Percentiles rank a stretch among this genome's conserved stretches.
Conservation (phyloP, 2,113 vertebrate species). For the Paramormyrops kingsleyae region DNA sequence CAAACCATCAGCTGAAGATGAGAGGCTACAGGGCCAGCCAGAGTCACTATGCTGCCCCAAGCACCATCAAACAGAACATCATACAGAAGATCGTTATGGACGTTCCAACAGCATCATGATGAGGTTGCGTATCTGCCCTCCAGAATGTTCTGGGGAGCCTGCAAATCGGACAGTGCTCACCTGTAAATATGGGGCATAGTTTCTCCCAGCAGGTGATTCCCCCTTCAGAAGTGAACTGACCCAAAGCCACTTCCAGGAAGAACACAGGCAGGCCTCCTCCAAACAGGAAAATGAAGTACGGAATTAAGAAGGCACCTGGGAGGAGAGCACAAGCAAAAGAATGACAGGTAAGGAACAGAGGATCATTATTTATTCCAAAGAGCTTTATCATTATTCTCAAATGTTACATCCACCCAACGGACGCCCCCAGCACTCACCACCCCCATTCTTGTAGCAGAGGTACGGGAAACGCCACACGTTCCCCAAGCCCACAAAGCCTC, state of each 20-base stretch:
- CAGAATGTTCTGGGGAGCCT: background rate
- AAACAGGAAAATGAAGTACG: constrained; percentile 97
- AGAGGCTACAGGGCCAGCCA: background rate
- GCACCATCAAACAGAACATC: background rate
- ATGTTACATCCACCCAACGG: no score
- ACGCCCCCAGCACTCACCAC: constrained; percentile 63
- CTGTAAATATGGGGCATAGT: constrained; percentile 94
- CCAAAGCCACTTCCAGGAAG: constrained; percentile 93
- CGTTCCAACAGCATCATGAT: background rate
- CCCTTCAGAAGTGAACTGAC: constrained; percentile 96
- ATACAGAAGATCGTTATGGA: background rate
- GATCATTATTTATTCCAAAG: background rate
- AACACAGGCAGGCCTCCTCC: constrained; percentile 96
- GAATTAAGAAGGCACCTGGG: constrained; percentile 97
- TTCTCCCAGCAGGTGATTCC: constrained; percentile 98
- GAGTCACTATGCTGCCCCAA: background rate
- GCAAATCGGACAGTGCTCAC: constrained; percentile 58
- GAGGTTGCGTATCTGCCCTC: background rate
- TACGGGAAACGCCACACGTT: constrained; percentile 98
- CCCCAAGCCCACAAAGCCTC: constrained; percentile 93
- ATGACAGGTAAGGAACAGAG: background rate
- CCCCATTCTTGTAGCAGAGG: constrained; percentile 99
- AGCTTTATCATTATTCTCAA: background rate
- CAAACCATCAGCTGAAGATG: background rate
- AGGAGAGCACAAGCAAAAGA: constrained; percentile 19